A percentile compares a stretch with the other conserved stretches of the same genome.
These are phyloP conservation scores for Athalia cordata DNA, from an alignment of 2,888 invertebrate genomes.

Conservation along the genomic window DNA sequence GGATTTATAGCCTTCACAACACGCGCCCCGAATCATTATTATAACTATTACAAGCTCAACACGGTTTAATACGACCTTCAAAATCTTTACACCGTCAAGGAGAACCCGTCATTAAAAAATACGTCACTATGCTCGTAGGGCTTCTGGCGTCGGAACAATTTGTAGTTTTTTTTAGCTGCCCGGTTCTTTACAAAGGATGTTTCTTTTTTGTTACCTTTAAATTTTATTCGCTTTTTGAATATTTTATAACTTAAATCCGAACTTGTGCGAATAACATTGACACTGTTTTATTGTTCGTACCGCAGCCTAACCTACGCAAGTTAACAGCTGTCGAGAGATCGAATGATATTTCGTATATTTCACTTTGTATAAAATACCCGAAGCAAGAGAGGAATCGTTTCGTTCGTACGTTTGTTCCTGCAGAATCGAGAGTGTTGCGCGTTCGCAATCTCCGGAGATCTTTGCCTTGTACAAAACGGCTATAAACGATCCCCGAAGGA, in stretches of 20 bases:
- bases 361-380: slow-evolving; percentile 39
- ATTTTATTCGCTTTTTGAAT: not conserved
- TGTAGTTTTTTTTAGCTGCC: not conserved
- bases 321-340: slow-evolving; percentile 35
- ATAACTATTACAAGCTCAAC: slow-evolving; percentile 59
- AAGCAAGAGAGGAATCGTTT: not conserved
- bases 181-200: not conserved
- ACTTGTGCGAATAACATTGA: not conserved
- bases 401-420: too few relatives aligned
- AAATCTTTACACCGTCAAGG: not conserved
- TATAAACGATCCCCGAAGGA: slow-evolving; percentile 19
- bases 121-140: not conserved
- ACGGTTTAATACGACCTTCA: slow-evolving; percentile 56
- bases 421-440: too few relatives aligned
- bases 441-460: slow-evolving; percentile 21
- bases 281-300: slow-evolving; percentile 3
- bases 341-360: slow-evolving; percentile 39
- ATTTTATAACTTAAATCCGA: not conserved
- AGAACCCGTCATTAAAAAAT: slow-evolving; percentile 23
- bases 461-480: slow-evolving; percentile 37
- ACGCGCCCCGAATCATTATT: slow-evolving; percentile 60
- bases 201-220: not conserved
- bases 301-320: slow-evolving; percentile 26
- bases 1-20: slow-evolving; percentile 66
- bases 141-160: slow-evolving; percentile 1